Percentiles rank a stretch among this genome's conserved stretches.
phyloP scores from a whole-genome alignment of 2,113 vertebrate species.

The Oryctolagus cuniculus region DNA sequence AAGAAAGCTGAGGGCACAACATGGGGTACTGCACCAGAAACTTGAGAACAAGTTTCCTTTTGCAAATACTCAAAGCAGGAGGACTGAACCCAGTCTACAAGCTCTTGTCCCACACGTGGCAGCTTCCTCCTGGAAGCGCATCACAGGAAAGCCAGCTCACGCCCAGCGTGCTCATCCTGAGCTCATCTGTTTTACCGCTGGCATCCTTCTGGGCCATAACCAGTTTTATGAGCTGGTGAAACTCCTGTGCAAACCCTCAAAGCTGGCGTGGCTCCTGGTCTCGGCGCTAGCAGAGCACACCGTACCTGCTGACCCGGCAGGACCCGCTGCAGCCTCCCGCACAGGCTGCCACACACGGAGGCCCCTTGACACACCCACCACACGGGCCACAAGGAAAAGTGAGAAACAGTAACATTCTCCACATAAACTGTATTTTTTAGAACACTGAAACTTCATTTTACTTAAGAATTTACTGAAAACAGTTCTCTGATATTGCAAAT shows the following conservation, averaged over 20 bases:
- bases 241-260: not conserved
- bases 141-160: not conserved
- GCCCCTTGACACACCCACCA: no score
- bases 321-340: fast-evolving
- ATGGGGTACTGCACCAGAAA: not conserved
- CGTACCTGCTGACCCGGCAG: fast-evolving
- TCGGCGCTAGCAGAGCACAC: not conserved
- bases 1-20: not conserved
- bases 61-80: not conserved
- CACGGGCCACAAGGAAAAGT: no score
- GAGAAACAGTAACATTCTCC: not conserved
- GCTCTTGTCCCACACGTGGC: not conserved
- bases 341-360: no score
- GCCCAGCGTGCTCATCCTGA: not conserved
- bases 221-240: conserved; percentile 62
- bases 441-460: not conserved
- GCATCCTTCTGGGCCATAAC: conserved; percentile 56
- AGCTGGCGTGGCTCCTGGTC: not conserved
- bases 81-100: not conserved
- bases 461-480: not conserved
- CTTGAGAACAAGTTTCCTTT: not conserved
- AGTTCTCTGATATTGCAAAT: not conserved
- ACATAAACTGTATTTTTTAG: not conserved
- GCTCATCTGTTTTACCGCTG: not conserved
- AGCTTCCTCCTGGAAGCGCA: not conserved